These are phyloP conservation scores for Epiblema foenella DNA, from an alignment of 2,888 invertebrate genomes.

Conservation along the genomic window DNA sequence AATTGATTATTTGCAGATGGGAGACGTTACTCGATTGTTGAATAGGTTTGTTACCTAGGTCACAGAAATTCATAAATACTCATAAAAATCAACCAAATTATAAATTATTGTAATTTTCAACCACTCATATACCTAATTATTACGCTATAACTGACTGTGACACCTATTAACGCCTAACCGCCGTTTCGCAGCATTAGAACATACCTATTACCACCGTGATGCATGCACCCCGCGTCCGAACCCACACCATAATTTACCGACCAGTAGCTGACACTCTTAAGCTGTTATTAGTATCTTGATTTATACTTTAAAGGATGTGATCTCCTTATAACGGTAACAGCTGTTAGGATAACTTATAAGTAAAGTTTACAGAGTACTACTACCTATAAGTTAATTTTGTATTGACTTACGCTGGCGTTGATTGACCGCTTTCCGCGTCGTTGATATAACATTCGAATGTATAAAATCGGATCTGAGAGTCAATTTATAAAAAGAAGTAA, in stretches of 20 bases:
- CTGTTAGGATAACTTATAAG: conserved; percentile 47
- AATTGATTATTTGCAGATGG: too few relatives aligned
- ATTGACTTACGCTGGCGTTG: neutral
- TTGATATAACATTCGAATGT: neutral
- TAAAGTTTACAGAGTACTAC: neutral
- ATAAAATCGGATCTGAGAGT: too few relatives aligned
- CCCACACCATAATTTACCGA: conserved; percentile 50
- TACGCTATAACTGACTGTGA: conserved; percentile 25
- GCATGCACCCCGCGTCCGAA: conserved; percentile 42
- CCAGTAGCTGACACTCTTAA: conserved; percentile 51
- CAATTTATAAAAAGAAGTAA: neutral
- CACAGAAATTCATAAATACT: neutral
- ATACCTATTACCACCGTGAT: conserved; percentile 44
- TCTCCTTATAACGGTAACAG: conserved; percentile 53
- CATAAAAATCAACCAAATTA: neutral
- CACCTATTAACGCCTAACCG: conserved; percentile 40
- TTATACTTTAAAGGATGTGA: conserved; percentile 56
- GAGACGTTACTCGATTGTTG: neutral
- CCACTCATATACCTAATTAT: conserved; percentile 28
- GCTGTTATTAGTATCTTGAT: conserved; percentile 53
- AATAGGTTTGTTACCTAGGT: neutral
- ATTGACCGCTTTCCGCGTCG: neutral
- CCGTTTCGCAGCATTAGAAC: conserved; percentile 48
- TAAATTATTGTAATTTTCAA: conserved; percentile 1
- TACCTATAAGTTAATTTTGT: too few relatives aligned